Percentiles rank a stretch among this genome's conserved stretches.
Evolutionary conservation across 2,113 vertebrate species (phyloP).

Genomic region (Aspiorhynchus laticeps): DNA sequence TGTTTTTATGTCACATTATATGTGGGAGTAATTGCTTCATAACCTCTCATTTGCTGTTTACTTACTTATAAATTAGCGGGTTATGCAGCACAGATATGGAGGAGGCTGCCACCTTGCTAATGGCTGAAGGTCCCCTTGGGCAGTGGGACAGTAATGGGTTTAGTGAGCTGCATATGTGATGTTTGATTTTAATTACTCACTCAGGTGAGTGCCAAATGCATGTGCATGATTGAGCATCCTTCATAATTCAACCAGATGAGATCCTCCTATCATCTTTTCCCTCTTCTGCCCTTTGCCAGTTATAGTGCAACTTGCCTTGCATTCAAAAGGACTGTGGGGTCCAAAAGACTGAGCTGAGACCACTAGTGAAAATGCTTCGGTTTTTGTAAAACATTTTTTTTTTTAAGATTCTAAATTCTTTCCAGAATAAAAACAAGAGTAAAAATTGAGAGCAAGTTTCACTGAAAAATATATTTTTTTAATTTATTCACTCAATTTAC

Average conservation of each 20-base stretch:
- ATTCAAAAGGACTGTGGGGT: background rate
- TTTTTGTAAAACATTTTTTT: background rate
- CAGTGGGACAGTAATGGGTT: constrained; percentile 25
- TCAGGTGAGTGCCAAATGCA: constrained; percentile 28
- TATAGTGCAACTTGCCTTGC: background rate
- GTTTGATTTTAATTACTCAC: constrained; percentile 42
- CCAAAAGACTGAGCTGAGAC: background rate
- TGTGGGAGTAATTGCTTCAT: constrained; percentile 12
- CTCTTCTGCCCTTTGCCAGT: constrained; percentile 15
- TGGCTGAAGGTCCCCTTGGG: constrained; percentile 39
- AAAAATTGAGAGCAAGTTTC: no score
- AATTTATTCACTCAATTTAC: no score
- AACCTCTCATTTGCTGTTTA: background rate
- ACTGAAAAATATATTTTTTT: no score
- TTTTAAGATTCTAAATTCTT: background rate
- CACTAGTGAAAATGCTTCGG: background rate
- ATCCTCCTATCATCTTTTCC: background rate
- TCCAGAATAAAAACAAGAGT: no score
- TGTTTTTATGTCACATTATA: constrained; percentile 7
- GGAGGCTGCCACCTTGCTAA: constrained; percentile 23
- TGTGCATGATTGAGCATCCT: constrained; percentile 39
- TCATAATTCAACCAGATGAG: constrained; percentile 41
- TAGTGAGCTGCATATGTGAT: constrained; percentile 28
- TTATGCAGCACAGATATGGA: background rate
- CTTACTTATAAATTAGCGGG: background rate